These are phyloP conservation scores for Archips xylosteana DNA, from an alignment of 2,888 invertebrate species.

Conservation along the genomic window DNA sequence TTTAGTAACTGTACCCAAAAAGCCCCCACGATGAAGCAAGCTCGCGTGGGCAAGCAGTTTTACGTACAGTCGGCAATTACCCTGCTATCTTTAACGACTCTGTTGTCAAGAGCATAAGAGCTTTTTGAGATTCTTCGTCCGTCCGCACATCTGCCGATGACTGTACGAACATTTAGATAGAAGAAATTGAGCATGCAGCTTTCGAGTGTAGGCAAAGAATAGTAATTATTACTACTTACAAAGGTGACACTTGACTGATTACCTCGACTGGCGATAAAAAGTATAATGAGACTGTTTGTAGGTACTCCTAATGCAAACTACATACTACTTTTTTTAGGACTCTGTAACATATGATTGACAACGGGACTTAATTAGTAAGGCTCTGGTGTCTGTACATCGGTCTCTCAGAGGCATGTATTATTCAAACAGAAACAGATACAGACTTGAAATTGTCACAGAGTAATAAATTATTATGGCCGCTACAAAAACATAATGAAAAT, in stretches of 20 bases:
- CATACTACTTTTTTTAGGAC: no score
- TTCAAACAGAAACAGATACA: no score
- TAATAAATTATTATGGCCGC: no score
- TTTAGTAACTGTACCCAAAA: background rate
- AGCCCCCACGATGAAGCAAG: background rate
- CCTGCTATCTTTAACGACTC: background rate
- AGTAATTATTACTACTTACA: background rate
- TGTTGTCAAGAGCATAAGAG: background rate
- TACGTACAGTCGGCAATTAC: background rate
- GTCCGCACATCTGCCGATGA: background rate
- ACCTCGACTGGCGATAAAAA: no score
- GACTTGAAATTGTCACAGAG: no score
- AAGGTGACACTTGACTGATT: background rate
- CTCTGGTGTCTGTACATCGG: no score
- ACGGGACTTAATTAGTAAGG: no score
- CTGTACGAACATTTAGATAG: slow-evolving; percentile 23
- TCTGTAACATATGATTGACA: no score
- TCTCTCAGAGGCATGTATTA: no score
- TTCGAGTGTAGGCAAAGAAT: background rate
- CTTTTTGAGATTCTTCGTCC: background rate
- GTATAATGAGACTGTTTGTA: no score
- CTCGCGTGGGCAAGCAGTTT: background rate
- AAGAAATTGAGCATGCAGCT: slow-evolving; percentile 20
- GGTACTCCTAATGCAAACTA: no score
- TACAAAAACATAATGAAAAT: no score